These are phyloP conservation scores for Dysidea cf. avara DNA, from an alignment of 37 sponge, comb jelly and placozoan species.

Conservation along the genomic window DNA sequence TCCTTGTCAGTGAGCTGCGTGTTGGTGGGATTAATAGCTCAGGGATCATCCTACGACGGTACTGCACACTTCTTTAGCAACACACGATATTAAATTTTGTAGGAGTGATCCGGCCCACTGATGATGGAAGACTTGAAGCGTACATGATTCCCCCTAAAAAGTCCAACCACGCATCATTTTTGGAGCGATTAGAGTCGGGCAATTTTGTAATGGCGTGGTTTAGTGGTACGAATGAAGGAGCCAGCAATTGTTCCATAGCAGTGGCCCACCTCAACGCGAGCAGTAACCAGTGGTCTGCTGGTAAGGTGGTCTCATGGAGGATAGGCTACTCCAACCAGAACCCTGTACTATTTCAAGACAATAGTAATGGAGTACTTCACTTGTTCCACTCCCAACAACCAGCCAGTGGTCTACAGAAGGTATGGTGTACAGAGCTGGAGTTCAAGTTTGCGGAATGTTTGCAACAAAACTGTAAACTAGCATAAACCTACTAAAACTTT, in stretches of 20 bases:
- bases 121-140: conserved; percentile 57
- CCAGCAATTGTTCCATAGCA: conserved; percentile 40
- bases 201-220: conserved; percentile 61
- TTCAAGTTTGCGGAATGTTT: too few species aligned
- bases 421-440: neutral
- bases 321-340: conserved; percentile 70
- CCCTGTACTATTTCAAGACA: conserved; percentile 58
- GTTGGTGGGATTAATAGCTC: too few species aligned
- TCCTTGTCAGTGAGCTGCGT: too few species aligned
- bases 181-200: conserved; percentile 52
- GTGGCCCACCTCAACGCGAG: conserved; percentile 17
- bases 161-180: conserved; percentile 70
- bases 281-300: conserved; percentile 38
- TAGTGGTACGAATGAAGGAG: conserved; percentile 54
- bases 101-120: conserved; percentile 33
- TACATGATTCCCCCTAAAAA: conserved; percentile 60
- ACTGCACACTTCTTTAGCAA: too few species aligned
- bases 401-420: conserved; percentile 3
- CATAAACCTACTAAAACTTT: too few species aligned
- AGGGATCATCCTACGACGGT: too few species aligned
- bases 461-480: neutral
- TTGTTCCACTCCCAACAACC: conserved; percentile 72
- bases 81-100: too few species aligned
- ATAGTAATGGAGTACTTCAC: conserved; percentile 5
- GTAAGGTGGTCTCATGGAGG: conserved; percentile 40